Evolutionary conservation across 2,888 invertebrate genomes (phyloP).

Genomic region (Deroplatys truncata): DNA sequence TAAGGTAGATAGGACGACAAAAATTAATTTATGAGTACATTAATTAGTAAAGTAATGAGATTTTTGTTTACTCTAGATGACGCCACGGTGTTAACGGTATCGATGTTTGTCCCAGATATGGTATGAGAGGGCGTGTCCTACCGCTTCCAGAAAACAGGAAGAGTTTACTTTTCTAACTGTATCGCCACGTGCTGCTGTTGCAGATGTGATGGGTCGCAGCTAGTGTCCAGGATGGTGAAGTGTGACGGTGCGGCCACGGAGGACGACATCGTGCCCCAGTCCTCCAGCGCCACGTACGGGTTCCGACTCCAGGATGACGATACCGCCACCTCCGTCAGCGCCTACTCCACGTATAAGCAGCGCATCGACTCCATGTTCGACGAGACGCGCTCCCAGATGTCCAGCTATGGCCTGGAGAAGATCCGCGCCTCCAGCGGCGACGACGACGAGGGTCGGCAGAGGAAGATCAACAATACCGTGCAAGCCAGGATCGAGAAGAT

Average conservation of each 20-base stretch:
- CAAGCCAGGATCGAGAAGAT: conserved; percentile 84
- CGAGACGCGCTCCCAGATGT: conserved; percentile 57
- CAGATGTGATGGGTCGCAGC: too few relatives aligned
- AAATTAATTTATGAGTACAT: too few relatives aligned
- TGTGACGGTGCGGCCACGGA: not conserved
- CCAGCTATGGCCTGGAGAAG: conserved; percentile 38
- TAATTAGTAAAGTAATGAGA: too few relatives aligned
- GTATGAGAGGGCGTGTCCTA: too few relatives aligned
- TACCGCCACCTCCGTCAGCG: conserved; percentile 29
- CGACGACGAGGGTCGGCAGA: conserved; percentile 20
- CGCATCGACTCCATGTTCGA: conserved; percentile 85
- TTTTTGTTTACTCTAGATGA: too few relatives aligned
- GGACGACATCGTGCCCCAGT: not conserved
- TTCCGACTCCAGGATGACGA: conserved; percentile 40
- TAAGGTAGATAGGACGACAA: too few relatives aligned
- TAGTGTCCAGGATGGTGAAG: not conserved
- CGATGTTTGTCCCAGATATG: too few relatives aligned
- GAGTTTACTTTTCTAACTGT: too few relatives aligned
- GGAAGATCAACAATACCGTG: conserved; percentile 62
- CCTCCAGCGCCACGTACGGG: conserved; percentile 33
- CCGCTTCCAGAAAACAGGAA: too few relatives aligned
- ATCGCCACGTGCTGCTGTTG: too few relatives aligned
- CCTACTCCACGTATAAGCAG: conserved; percentile 70
- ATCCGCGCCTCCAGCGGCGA: conserved; percentile 33
- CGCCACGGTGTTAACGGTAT: too few relatives aligned